Evolutionary conservation across 1,140 invertebrate species (phyloP).

Genomic region (Penaeus chinensis): DNA sequence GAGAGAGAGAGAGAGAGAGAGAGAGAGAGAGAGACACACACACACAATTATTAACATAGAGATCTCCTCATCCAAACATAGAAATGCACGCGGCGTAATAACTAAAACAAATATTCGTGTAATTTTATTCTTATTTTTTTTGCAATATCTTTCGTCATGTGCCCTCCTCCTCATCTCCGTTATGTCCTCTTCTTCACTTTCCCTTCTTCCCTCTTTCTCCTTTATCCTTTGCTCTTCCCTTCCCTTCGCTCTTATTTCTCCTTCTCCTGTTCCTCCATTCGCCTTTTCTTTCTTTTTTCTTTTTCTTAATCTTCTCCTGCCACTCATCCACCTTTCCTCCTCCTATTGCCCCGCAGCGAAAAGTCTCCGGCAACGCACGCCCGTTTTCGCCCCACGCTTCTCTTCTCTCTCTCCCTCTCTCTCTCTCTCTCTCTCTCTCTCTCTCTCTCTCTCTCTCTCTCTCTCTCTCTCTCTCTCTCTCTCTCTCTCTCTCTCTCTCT

Average conservation of each 20-base stretch:
- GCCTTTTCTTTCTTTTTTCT: conserved; percentile 20
- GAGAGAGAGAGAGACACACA: too few species aligned
- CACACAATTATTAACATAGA: too few species aligned
- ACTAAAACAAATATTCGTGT: too few species aligned
- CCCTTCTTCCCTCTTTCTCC: background rate
- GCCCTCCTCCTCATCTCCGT: too few species aligned
- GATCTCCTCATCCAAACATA: too few species aligned
- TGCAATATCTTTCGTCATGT: too few species aligned
- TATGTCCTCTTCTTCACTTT: background rate
- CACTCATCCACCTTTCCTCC: background rate
- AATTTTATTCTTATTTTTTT: too few species aligned
- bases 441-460: background rate
- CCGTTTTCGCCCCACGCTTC: background rate
- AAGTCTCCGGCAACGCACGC: too few species aligned
- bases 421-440: background rate
- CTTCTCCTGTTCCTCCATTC: background rate
- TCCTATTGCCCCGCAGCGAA: too few species aligned
- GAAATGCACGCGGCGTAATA: too few species aligned
- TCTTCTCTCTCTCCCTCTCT: background rate
- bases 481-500: background rate
- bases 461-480: background rate
- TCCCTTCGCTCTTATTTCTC: background rate
- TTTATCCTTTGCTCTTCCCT: too few species aligned
- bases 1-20: background rate
- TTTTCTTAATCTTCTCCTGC: conserved; percentile 7